Evolutionary conservation across 2,797 vertebrate species (phyloP), one percentile per base, ranked within the genome.

Genomic region (Agapornis canus): DNA sequence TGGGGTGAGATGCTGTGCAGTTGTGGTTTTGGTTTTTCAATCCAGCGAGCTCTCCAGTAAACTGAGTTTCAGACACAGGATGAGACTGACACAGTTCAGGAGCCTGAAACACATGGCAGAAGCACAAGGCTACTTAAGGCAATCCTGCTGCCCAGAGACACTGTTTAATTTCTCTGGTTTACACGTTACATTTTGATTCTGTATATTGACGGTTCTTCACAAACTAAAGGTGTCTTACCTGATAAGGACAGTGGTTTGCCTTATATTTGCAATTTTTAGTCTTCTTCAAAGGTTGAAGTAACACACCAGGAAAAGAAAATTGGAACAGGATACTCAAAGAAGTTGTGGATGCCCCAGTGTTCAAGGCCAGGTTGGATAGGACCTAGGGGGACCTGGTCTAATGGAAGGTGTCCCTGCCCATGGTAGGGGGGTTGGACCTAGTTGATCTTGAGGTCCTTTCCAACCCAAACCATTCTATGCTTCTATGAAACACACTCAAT

Each of bases 1-100:
- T 1, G 0, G 10, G 18, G 25, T 14, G 47, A 37, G 22, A 25
- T 72, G 13, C 31, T 40, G 4, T 14, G 6, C 13, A 2, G 8
- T 87, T 7, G 12, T 26, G 31, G 7, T 27, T 20, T 40, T 4
- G 5, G 1, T 29, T 23, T 31, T 39, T 80, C 23, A 48, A 29
- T 57, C 18, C 15, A 80, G 0, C 16, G 26, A 82, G 35, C 26
- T 65, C 42, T 82, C 22, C 12, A 39, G 31, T 60, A 35, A 45
- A 61, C 29, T 27, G 64, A 80, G 26, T 42, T 64, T 43, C 45
- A 85, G 59, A 23, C 29, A 19, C 9, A 0, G 63, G 40, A 15
- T 85, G 91, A 31, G 21, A 51, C 5, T 56, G 40, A 21, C 22
- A 17, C 0, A 1, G 32, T 60, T 78, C 52, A 49, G 39, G 52